phyloP scores from a whole-genome alignment of 2,797 vertebrate species.

The Lophura swinhoii region DNA sequence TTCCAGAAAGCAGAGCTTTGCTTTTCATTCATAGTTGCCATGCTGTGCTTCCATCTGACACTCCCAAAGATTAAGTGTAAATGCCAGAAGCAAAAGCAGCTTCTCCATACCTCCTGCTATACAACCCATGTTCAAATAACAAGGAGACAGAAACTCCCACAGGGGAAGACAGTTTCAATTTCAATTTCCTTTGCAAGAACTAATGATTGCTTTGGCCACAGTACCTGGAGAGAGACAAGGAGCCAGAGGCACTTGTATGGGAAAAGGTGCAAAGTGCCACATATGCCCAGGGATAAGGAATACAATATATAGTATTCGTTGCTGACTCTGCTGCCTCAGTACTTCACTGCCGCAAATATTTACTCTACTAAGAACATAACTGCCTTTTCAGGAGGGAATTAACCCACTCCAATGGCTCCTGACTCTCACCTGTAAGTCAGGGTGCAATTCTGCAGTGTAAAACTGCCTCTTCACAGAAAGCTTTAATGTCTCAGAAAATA shows the following conservation, averaged over 20 bases:
- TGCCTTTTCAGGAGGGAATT: not conserved
- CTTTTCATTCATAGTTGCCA: not conserved
- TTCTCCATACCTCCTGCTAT: not conserved
- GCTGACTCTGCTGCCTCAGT: not conserved
- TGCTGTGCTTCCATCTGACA: not conserved
- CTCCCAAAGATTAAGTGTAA: not conserved
- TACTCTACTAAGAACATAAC: not conserved
- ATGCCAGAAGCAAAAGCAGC: not conserved
- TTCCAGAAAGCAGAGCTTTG: not conserved
- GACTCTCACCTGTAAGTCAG: rapidly evolving
- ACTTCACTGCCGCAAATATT: not conserved
- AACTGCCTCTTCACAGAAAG: not conserved
- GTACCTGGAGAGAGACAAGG: not conserved
- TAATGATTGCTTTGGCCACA: slow-evolving; percentile 36
- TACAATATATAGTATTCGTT: not conserved
- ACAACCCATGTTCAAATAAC: not conserved
- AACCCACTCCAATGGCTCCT: not conserved
- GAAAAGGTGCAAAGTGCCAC: slow-evolving; percentile 14
- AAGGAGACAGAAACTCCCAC: not conserved
- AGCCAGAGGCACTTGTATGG: not conserved
- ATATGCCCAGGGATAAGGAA: not conserved
- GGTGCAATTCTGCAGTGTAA: not conserved
- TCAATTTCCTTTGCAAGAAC: slow-evolving; percentile 14
- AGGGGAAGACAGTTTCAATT: slow-evolving; percentile 22
- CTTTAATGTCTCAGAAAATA: not conserved